Percentiles rank a stretch among this genome's conserved stretches.
Evolutionary conservation across 2,797 vertebrate species (phyloP).

Genomic region (Xyrichtys novacula): DNA sequence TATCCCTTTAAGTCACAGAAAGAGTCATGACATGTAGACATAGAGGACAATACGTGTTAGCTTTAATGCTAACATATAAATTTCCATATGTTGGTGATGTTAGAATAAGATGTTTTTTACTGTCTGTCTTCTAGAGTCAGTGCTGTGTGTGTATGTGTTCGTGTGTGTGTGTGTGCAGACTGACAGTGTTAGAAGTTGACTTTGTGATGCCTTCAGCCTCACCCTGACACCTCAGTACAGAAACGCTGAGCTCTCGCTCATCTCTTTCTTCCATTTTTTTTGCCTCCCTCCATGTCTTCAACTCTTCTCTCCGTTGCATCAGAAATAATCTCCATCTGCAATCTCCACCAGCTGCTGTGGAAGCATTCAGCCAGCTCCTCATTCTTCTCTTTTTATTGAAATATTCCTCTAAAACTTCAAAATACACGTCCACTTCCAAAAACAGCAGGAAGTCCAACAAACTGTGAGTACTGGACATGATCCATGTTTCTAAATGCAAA

Average conservation of each 20-base stretch:
- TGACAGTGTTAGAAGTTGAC: constrained; percentile 19
- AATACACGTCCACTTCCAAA: not conserved
- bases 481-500: not conserved
- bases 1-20: no score
- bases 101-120: no score
- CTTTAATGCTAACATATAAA: no score
- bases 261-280: not conserved
- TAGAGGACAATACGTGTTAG: no score
- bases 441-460: not conserved
- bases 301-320: constrained; percentile 22
- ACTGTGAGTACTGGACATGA: not conserved
- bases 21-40: no score
- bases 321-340: constrained; percentile 22
- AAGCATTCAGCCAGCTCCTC: not conserved
- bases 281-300: not conserved
- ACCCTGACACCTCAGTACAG: not conserved
- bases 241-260: not conserved
- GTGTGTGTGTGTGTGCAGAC: not conserved
- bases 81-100: no score
- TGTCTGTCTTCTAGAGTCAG: no score
- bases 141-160: not conserved
- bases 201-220: constrained; percentile 13
- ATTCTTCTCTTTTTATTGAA: no score
- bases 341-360: not conserved
- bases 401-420: not conserved